phyloP scores from a whole-genome alignment of 2,888 invertebrate species.

The Lepas anatifera region DNA sequence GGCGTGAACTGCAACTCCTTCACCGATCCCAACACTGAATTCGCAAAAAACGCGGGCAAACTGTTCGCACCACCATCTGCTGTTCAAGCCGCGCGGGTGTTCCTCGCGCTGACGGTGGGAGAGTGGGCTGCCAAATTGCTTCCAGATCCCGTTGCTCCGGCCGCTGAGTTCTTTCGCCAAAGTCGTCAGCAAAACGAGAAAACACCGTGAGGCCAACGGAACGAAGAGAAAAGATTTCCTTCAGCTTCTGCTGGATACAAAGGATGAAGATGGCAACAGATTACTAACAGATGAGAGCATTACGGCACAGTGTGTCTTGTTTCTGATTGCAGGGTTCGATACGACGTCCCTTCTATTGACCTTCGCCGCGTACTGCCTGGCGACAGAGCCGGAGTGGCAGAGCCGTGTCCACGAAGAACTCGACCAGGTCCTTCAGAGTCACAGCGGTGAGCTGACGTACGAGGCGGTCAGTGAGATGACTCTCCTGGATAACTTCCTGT shows the following conservation, averaged over 20 bases:
- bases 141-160: not conserved
- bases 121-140: not conserved
- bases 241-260: conserved; percentile 1
- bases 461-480: conserved; percentile 40
- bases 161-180: not conserved
- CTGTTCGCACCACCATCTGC: not conserved
- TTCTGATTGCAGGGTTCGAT: conserved; percentile 51
- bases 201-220: not conserved
- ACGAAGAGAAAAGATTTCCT: not conserved
- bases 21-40: not conserved
- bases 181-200: not conserved
- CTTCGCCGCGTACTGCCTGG: conserved; percentile 43
- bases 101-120: no score
- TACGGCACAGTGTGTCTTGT: no score
- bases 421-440: conserved; percentile 33
- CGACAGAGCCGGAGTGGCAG: conserved; percentile 42
- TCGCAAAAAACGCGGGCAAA: not conserved
- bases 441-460: conserved; percentile 40
- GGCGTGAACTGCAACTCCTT: conserved; percentile 1
- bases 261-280: conserved; percentile 31
- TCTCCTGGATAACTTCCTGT: conserved; percentile 44
- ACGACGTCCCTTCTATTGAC: conserved; percentile 49
- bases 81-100: no score
- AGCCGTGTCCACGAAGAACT: conserved; percentile 40
- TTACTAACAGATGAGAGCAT: no score